Evolutionary conservation across 2,888 invertebrate genomes (phyloP).

Genomic region (Alloscopus bannaensis): DNA sequence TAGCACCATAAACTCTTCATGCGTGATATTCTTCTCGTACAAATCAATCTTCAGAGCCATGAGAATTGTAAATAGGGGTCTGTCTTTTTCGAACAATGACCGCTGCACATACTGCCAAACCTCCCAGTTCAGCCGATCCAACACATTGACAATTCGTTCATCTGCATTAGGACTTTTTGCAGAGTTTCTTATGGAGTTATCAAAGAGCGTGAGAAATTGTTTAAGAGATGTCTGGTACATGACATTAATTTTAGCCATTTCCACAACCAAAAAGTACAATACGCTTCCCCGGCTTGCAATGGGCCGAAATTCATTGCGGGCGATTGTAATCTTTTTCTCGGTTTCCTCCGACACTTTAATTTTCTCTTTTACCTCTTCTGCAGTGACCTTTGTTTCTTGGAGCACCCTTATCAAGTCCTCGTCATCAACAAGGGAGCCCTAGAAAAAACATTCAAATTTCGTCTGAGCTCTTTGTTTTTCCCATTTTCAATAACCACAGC

Average conservation of each 20-base stretch:
- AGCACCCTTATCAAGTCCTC: constrained; percentile 94
- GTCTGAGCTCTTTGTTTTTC: background rate
- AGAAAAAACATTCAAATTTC: constrained; percentile 19
- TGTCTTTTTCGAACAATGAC: constrained; percentile 85
- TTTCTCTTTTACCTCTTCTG: constrained; percentile 96
- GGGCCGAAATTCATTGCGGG: constrained; percentile 95
- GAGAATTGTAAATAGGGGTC: constrained; percentile 92
- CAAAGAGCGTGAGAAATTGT: constrained; percentile 95
- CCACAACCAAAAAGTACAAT: constrained; percentile 95
- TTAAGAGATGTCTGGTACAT: constrained; percentile 98
- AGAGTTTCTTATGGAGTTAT: constrained; percentile 89
- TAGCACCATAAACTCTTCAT: constrained; percentile 95
- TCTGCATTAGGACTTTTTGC: constrained; percentile 88
- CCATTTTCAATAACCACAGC: background rate
- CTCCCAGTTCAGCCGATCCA: constrained; percentile 91
- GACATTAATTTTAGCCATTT: constrained; percentile 96
- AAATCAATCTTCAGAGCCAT: constrained; percentile 96
- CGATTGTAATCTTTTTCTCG: constrained; percentile 94
- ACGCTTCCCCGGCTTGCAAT: constrained; percentile 96
- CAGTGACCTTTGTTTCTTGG: constrained; percentile 81
- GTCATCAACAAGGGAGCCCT: constrained; percentile 95
- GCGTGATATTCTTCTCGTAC: constrained; percentile 86
- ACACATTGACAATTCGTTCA: constrained; percentile 91
- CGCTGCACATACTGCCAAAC: constrained; percentile 95
- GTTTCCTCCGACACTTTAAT: constrained; percentile 93